Evolutionary conservation across 2,113 vertebrate species (phyloP), one percentile per base, ranked within the genome.

Genomic region (Phaetusa simplex): DNA sequence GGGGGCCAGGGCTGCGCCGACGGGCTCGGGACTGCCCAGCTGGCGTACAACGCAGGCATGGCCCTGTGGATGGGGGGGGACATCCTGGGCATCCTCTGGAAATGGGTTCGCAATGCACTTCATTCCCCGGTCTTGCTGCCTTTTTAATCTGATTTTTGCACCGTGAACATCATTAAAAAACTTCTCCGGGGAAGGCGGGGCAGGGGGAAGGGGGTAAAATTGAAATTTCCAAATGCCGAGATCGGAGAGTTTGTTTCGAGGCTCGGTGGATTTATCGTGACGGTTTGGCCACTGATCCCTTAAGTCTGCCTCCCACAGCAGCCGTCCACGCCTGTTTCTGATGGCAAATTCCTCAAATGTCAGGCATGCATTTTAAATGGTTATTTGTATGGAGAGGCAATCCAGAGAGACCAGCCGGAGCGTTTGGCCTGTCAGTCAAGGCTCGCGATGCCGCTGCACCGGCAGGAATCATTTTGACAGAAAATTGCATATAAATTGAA

Each of bases 401-500:
- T 49, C 71, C 52, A 5, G 89, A 62, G 83, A 64, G 86, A 91
- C 15, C 52, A 78, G 79, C 56, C 1, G 0, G 74, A 66, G 88
- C 1, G 20, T 86, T 42, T 6, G 23, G 80, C 85, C 70, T 90
- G 92, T 84, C 89, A 95, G 30, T 94, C 93, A 81, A 45, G 49
- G 50, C 52, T 71, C 0, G 0, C 11, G 5, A 11, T 3, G 23
- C 92, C 0, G 2, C 71, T 15, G 14, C 70, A 10, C 70, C 9
- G 34, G 38, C 81, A 59, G 79, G 38, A 83, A 74, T 82, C 9
- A 13, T 78, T 95, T 80, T 80, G 89, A 90, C 72, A 95, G 87
- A 79, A 93, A 88, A 92, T 72, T 79, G 94, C 89, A 69, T 84
- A 58, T 58, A 84, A 95, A 94, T 95, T 5, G 93, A 90, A 88